Base-by-base conservation (phyloP, 2,797 vertebrate species). In the Margarornis squamiger region DNA sequence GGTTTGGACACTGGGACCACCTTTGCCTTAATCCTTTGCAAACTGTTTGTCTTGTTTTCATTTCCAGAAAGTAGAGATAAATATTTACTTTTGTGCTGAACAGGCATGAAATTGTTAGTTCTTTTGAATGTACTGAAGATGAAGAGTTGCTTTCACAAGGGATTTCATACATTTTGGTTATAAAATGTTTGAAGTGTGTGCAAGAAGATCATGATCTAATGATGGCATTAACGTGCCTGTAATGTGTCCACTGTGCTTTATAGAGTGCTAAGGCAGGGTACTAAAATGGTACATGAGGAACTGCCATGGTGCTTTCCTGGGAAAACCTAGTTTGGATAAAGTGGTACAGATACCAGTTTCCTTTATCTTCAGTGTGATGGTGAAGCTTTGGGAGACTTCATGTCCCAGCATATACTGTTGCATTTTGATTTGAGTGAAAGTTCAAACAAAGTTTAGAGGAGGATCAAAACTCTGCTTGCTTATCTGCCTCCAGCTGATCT, bases 361-460 rank as follows among this genome's bases (percentile, higher is more conserved):
- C 68, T 72, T 95, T 81, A 58, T 75, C 66, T 81, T 85, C 27
- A 16, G 8, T 43, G 13, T 32, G 52, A 39, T 49, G 27, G 20
- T 74, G 65, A 55, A 88, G 46, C 68, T 80, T n/a, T 77, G 46
- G 23, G 58, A 94, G 51, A n/a, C 52, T 80, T 51, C 0, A 0
- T 87, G 73, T 66, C n/a, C 73, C 57, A 48, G 59, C 48, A 63
- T 54, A 49, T n/a, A 14, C 43, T 17, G 18, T 59, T 88, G 62
- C 39, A 41, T 83, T 93, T 88, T 81, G 43, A 66, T 84, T 88
- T 79, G 29, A 92, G 63, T 36, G 52, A 30, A 86, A 79, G 91
- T 81, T 95, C 75, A 92, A 63, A 71, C 12, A 67, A 88, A 92
- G 86, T 96, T 88, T 95, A 90, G 62, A 62, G 63, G 21, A 83